Evolutionary conservation across 2,888 invertebrate genomes (phyloP).

Genomic region (Hypomecis punctinalis): DNA sequence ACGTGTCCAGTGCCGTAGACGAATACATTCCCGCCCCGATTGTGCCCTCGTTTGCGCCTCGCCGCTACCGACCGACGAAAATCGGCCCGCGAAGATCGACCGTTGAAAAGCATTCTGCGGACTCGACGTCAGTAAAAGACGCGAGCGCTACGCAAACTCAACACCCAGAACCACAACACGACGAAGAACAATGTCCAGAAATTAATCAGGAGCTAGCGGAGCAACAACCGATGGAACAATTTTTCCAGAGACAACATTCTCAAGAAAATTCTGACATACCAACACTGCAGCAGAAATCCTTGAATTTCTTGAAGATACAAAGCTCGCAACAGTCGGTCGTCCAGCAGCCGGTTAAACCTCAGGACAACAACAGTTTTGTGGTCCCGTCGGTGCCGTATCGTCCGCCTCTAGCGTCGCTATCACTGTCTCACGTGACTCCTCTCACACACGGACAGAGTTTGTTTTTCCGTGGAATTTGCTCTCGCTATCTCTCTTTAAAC

Average conservation of each 20-base stretch:
- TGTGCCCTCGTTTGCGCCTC: conserved; percentile 32
- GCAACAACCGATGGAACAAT: too few species aligned
- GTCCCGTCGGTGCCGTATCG: neutral
- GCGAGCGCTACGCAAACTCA: neutral
- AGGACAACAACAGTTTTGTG: neutral
- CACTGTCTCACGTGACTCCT: neutral
- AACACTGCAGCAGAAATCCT: too few species aligned
- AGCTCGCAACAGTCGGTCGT: neutral
- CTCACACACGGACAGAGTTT: conserved; percentile 36
- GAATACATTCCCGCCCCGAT: conserved; percentile 62
- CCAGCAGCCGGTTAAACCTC: neutral
- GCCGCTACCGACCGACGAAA: conserved; percentile 58
- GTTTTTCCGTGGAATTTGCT: conserved; percentile 61
- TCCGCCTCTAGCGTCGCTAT: neutral
- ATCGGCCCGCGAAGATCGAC: conserved; percentile 35
- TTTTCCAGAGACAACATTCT: neutral
- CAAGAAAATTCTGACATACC: too few species aligned
- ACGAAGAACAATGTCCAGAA: neutral
- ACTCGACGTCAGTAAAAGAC: conserved; percentile 19
- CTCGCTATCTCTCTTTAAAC: conserved; percentile 53
- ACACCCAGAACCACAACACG: neutral
- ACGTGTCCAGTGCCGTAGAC: conserved; percentile 43
- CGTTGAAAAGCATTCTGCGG: conserved; percentile 23
- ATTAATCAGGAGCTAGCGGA: neutral
- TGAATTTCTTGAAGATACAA: neutral